Evolutionary conservation across 2,113 vertebrate genomes (phyloP).

Genomic region (Seriola dumerili): DNA sequence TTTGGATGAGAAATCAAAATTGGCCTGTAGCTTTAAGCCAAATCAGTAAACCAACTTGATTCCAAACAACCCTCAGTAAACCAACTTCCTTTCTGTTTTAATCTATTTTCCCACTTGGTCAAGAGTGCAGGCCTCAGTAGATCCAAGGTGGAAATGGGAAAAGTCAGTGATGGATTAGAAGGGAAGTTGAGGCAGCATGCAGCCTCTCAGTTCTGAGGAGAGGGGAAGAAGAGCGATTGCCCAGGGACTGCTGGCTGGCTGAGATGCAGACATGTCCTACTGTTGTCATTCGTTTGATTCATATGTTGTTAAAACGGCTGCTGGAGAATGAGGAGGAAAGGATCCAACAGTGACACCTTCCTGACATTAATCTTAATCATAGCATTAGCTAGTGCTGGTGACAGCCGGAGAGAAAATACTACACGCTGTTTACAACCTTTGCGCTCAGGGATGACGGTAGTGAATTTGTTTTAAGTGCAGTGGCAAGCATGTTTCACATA

Average conservation of each 20-base stretch:
- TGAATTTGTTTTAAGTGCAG: constrained; percentile 23
- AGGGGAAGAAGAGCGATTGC: constrained; percentile 49
- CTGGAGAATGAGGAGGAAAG: constrained; percentile 18
- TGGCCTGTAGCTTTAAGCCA: neutral
- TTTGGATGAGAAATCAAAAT: neutral
- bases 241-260: constrained; percentile 32
- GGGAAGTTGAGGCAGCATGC: constrained; percentile 55
- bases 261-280: constrained; percentile 44
- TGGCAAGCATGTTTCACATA: constrained; percentile 6
- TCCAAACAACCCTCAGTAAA: constrained; percentile 17
- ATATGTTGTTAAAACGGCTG: constrained; percentile 50
- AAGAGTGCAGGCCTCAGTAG: constrained; percentile 60
- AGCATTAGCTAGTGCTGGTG: neutral
- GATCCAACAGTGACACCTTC: constrained; percentile 37
- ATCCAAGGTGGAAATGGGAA: constrained; percentile 66
- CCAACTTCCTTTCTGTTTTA: constrained; percentile 49
- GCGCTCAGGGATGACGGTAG: constrained; percentile 26
- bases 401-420: constrained; percentile 44
- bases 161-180: constrained; percentile 76
- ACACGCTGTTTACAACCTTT: constrained; percentile 31
- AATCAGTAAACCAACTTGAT: constrained; percentile 26
- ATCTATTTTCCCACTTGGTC: constrained; percentile 57
- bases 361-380: constrained; percentile 46
- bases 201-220: constrained; percentile 41
- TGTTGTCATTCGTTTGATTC: constrained; percentile 65